These are phyloP conservation scores for Porites cylindrica DNA, from an alignment of 92 coral and sea anemone genomes.

Conservation along the genomic window DNA sequence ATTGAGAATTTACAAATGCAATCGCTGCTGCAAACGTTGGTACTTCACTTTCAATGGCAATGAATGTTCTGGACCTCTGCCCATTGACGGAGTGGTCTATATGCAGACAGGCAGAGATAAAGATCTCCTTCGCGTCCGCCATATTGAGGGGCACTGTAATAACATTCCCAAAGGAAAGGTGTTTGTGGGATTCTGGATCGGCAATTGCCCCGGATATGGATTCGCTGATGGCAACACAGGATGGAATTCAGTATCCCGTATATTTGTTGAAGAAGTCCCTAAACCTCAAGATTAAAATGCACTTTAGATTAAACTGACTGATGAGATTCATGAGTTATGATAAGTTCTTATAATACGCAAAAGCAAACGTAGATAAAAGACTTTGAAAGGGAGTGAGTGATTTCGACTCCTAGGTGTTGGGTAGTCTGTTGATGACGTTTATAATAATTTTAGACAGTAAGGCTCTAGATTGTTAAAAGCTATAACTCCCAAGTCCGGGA, in stretches of 20 bases:
- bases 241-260: conserved; percentile 55
- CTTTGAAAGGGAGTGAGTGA: no score
- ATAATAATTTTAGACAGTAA: no score
- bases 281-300: conserved; percentile 14
- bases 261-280: conserved; percentile 53
- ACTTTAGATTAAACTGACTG: no score
- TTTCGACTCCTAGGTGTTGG: no score
- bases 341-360: no score
- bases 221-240: conserved; percentile 43
- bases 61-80: conserved; percentile 11
- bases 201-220: conserved; percentile 47
- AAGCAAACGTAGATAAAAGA: no score
- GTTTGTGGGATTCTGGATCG: conserved; percentile 61
- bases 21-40: conserved; percentile 8
- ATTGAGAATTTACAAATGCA: not conserved
- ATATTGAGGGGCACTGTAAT: conserved; percentile 35
- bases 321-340: no score
- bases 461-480: no score
- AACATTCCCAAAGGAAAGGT: conserved; percentile 15
- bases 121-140: not conserved
- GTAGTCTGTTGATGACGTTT: no score
- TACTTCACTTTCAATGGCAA: conserved; percentile 15
- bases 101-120: not conserved
- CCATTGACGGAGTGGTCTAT: conserved; percentile 8
- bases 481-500: no score